These are phyloP conservation scores for Lydus trimaculatus DNA, from an alignment of 2,888 invertebrate genomes.

Conservation along the genomic window DNA sequence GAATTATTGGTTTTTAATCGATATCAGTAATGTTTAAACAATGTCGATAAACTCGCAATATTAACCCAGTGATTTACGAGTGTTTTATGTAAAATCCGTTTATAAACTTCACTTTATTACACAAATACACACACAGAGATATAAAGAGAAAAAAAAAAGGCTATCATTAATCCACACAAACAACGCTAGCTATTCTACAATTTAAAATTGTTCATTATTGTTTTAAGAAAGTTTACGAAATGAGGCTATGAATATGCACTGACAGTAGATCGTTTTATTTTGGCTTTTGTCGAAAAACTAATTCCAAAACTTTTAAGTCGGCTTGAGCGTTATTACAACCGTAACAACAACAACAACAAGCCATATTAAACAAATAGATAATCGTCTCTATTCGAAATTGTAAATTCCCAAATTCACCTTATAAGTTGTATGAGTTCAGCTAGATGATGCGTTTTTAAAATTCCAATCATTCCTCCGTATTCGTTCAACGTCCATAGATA, in stretches of 20 bases:
- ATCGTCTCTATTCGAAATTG: neutral
- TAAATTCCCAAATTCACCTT: neutral
- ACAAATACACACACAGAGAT: no score
- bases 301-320: neutral
- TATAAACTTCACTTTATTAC: no score
- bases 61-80: no score
- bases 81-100: no score
- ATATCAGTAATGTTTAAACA: neutral
- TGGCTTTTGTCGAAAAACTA: neutral
- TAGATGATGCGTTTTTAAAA: neutral
- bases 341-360: neutral
- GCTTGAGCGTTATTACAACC: neutral
- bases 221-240: neutral
- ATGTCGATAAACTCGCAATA: neutral
- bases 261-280: neutral
- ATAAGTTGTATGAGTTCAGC: neutral
- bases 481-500: neutral
- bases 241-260: slow-evolving; percentile 8
- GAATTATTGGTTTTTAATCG: neutral
- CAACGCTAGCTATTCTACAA: neutral
- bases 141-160: neutral
- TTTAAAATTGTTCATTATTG: neutral
- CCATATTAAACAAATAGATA: neutral
- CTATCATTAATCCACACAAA: no score
- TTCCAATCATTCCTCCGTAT: neutral